Base-by-base conservation (phyloP, 2,113 vertebrate species). In the Oreochromis tanganicae region DNA sequence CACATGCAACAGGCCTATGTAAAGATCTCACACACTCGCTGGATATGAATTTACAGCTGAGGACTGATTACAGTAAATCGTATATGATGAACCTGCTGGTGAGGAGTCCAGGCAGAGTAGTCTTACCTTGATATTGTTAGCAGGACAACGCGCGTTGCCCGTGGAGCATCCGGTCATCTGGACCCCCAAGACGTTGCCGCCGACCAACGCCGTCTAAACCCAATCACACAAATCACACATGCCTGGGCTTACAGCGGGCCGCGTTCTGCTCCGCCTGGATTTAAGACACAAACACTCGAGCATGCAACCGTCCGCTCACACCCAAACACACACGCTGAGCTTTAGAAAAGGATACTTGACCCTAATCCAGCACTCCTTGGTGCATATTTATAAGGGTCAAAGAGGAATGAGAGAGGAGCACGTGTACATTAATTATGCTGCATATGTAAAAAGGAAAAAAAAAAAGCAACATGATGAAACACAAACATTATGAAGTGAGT, bases 191-290 rank as follows among this genome's bases (percentile, higher is more conserved):
- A 80, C 5, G 38, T 81, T 14, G 71, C 75, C 85, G 24, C 80
- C 81, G 16, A 83, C 89, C 86, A 87, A 61, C n/a, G 3, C 50
- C 2, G 83, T 75, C 91, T 89, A 84, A 95, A 93, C 88, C 92
- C 81, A 81, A 87, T 93, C 93, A 91, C 89, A 90, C 87, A 91
- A 89, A 91, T 88, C 91, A 90, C 88, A 91, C 92, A 94, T 89
- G 92, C 91, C 87, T 84, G 85, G 89, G 92, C 88, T 93, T 93
- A 93, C 90, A 87, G 89, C 46, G 57, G 88, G 79, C 88, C 91
- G 17, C 43, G 87, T 86, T 91, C 90, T 90, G 92, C 81, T 92
- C 79, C 84, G 88, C 80, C 66, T 73, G 91, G 91, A 88, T 94
- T 68, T 92, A 92, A 91, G 89, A 91, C 91, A 73, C 91, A 92